Conservation (phyloP, 2,113 vertebrate species). For the Girardinichthys multiradiatus region DNA sequence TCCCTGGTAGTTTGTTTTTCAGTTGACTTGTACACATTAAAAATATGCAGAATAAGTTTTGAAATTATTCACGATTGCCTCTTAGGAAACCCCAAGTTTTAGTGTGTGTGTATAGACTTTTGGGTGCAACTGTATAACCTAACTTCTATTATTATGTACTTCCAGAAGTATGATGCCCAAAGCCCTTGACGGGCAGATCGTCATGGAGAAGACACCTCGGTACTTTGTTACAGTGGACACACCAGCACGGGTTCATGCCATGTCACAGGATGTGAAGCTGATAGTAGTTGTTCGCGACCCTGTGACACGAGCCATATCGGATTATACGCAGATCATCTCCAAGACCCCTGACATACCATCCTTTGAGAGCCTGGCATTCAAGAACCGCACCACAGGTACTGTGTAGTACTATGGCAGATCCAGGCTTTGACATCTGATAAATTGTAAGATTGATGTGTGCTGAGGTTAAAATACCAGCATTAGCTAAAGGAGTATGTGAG, state of each 20-base stretch:
- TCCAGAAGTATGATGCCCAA: constrained; percentile 85
- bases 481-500: too few species aligned
- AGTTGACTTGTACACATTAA: too few species aligned
- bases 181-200: constrained; percentile 83
- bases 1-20: too few species aligned
- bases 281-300: constrained; percentile 85
- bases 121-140: not conserved
- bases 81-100: not conserved
- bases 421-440: too few species aligned
- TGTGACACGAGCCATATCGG: constrained; percentile 83
- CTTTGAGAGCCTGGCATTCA: constrained; percentile 82
- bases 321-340: constrained; percentile 86
- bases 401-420: too few species aligned
- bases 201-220: constrained; percentile 85
- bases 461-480: too few species aligned
- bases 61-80: too few species aligned
- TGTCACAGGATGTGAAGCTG: constrained; percentile 81
- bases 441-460: too few species aligned
- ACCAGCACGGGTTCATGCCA: constrained; percentile 78
- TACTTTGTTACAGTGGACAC: constrained; percentile 84
- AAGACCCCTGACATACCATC: constrained; percentile 80
- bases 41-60: too few species aligned
- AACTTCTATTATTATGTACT: not conserved
- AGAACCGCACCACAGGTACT: constrained; percentile 76
- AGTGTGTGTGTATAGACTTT: not conserved